Conservation (phyloP, 2,797 vertebrate genomes). For the Siniperca scherzeri region DNA sequence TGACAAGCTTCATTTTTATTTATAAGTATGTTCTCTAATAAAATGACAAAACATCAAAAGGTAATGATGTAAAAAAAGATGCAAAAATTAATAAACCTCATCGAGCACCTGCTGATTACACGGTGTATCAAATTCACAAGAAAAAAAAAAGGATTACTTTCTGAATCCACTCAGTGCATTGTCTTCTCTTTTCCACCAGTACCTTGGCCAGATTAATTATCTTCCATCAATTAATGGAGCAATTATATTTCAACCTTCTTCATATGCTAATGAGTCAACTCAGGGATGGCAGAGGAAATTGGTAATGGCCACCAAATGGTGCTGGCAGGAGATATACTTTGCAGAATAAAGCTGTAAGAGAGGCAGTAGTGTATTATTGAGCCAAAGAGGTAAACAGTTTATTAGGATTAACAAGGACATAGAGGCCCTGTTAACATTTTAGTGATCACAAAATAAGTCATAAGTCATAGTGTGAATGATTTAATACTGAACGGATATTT, state of each 20-base stretch:
- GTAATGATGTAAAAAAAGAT: slow-evolving; percentile 39
- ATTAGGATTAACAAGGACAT: slow-evolving; percentile 29
- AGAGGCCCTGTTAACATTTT: slow-evolving; percentile 6
- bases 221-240: slow-evolving; percentile 81
- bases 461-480: neutral
- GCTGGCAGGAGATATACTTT: slow-evolving; percentile 30
- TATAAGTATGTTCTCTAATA: slow-evolving; percentile 40
- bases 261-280: slow-evolving; percentile 81
- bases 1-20: slow-evolving; percentile 50
- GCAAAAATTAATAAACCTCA: slow-evolving; percentile 57
- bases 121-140: slow-evolving; percentile 39
- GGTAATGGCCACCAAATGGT: slow-evolving; percentile 54
- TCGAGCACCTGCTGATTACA: slow-evolving; percentile 64
- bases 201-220: slow-evolving; percentile 79
- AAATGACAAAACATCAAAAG: slow-evolving; percentile 62
- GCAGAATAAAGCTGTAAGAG: neutral
- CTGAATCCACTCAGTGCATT: slow-evolving; percentile 30
- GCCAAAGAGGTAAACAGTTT: slow-evolving; percentile 16
- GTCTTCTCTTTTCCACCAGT: slow-evolving; percentile 30
- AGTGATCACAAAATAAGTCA: slow-evolving; percentile 9
- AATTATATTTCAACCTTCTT: slow-evolving; percentile 79
- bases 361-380: neutral
- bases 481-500: slow-evolving; percentile 1
- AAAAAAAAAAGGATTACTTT: slow-evolving; percentile 52
- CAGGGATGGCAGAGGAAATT: slow-evolving; percentile 49